A percentile compares a stretch with the other conserved stretches of the same genome.
Evolutionary conservation across 2,797 vertebrate genomes (phyloP).

Genomic region (Tapera naevia): DNA sequence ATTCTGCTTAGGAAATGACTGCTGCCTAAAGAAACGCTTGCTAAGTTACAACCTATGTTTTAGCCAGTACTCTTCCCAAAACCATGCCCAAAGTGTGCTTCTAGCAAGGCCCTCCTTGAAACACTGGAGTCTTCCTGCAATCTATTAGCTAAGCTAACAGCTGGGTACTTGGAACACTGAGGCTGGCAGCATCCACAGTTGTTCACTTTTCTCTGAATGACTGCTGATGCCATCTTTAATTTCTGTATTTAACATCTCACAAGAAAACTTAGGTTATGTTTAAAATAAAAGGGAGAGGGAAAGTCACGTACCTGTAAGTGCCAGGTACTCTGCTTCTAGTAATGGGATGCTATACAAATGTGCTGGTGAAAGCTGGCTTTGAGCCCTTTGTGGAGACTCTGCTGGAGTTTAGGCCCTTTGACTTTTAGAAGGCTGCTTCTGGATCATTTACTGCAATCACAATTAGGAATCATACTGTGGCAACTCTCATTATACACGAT

Average conservation of each 20-base stretch:
- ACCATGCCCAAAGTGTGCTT: not conserved
- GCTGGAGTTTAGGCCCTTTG: not conserved
- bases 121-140: not conserved
- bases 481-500: not conserved
- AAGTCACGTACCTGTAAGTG: not conserved
- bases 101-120: not conserved
- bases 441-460: conserved; percentile 26
- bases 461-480: not conserved
- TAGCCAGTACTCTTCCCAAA: not conserved
- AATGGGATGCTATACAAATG: not conserved
- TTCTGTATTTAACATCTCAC: not conserved
- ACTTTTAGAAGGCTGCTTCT: conserved; percentile 43
- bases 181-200: not conserved
- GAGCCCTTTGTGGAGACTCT: not conserved
- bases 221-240: not conserved
- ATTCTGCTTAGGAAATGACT: not conserved
- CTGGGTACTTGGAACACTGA: not conserved
- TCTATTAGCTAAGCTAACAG: not conserved
- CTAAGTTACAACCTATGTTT: not conserved
- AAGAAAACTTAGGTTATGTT: conserved; percentile 2
- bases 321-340: not conserved
- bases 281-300: not conserved
- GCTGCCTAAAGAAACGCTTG: not conserved
- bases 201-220: not conserved
- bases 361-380: conserved; percentile 33